These are phyloP conservation scores for Lepisosteus oculatus DNA, from an alignment of 2,113 vertebrate species.

Conservation along the genomic window DNA sequence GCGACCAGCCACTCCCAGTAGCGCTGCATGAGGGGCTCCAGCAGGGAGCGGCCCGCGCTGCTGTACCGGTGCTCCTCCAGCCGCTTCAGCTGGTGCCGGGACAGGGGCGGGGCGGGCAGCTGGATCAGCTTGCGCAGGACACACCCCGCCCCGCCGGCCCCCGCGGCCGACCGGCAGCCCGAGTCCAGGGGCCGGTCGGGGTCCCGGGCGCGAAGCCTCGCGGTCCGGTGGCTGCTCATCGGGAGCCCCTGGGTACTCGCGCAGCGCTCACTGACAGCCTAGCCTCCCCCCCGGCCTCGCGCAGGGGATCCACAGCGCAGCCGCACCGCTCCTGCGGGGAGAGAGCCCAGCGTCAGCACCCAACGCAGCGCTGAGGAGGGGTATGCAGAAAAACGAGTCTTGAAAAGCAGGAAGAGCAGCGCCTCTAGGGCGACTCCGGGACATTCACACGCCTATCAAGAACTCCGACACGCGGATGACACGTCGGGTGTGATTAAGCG, in stretches of 20 bases:
- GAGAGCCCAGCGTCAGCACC: not conserved
- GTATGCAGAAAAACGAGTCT: not conserved
- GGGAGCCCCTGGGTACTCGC: conserved; percentile 3
- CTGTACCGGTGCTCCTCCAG: conserved; percentile 95
- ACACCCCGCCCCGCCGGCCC: conserved; percentile 30
- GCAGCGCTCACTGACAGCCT: conserved; percentile 30
- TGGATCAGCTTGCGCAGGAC: conserved; percentile 80
- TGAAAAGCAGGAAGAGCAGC: too few species aligned
- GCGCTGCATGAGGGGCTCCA: conserved; percentile 93
- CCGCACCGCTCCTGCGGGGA: conserved; percentile 9
- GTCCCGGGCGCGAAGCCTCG: conserved; percentile 11
- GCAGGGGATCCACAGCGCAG: conserved; percentile 24
- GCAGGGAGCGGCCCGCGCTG: conserved; percentile 87
- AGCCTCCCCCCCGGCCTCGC: conserved; percentile 14
- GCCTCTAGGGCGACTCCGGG: too few species aligned
- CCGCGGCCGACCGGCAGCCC: conserved; percentile 15
- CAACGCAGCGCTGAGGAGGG: not conserved
- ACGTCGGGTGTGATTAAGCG: too few species aligned
- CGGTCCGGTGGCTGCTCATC: conserved; percentile 19
- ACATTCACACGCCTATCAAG: too few species aligned
- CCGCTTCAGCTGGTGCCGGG: conserved; percentile 90
- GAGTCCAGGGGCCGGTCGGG: conserved; percentile 51
- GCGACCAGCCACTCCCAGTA: conserved; percentile 96
- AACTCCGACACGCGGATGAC: too few species aligned
- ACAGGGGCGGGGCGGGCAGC: conserved; percentile 83